Base-by-base conservation (phyloP, 1,140 invertebrate genomes). In the Contarinia nasturtii region DNA sequence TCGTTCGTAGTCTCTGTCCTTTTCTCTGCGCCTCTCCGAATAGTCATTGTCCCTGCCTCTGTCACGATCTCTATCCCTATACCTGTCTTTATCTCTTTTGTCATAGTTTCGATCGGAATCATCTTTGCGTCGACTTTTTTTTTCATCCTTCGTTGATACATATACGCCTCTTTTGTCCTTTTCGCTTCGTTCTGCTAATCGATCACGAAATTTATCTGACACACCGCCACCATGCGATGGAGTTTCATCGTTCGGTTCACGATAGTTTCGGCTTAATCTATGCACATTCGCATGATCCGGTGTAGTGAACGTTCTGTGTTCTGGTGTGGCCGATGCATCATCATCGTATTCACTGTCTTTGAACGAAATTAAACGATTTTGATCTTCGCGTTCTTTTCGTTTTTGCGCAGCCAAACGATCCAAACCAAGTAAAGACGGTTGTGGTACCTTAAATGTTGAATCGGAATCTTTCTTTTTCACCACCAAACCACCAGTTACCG, bases 181-280 rank as follows among this genome's bases (percentile, higher is more conserved):
- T 50, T 60, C 60, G 41, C 52, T 55, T 46, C 83, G 69, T 50
- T 82, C 70, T 33, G 82, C 65, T 51, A 86, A 68, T 51, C 80
- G 71, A 54, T 80, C 74, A 51, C 75, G 69, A 0, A 86, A 87
- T 60, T 83, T 79, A 46, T 76, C 73, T 36, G 81, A 85, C 2
- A 95, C 80, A 20, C 91, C 90, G 34, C 89, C 90, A 4, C 90
- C 92, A 57, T 95, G 77, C 1, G 90, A 86, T 0, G 92, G 92
- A 7, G 91, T 95, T 67, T 96, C 92, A 55, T 83, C 78, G 54
- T 78, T 73, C 8, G 78, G 68, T 48, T 74, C 66, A 47, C 91
- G 69, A 57, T 91, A 89, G 61, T 84, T 77, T 52, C 86, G 62
- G 45, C 63, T 70, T 19, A 69, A 63, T 44, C 64, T 70, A 2